Percentiles rank a stretch among this genome's conserved stretches.
Conservation (phyloP, 2,113 vertebrate genomes). For the Benitochromis conjunctus region DNA sequence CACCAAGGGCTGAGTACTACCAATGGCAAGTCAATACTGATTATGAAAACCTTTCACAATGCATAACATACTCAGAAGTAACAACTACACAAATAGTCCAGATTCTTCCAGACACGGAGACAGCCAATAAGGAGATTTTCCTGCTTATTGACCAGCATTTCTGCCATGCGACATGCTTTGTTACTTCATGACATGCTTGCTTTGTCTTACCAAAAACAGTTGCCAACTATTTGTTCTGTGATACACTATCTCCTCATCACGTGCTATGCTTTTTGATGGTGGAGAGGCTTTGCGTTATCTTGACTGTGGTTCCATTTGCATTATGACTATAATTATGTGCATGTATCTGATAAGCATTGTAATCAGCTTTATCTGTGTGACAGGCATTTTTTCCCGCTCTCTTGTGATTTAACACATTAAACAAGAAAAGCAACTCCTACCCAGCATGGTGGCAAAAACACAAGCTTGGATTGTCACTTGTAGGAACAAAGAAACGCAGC, state of each 20-base stretch:
- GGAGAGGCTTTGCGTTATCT: conserved; percentile 50
- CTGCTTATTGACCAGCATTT: not conserved
- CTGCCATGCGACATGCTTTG: not conserved
- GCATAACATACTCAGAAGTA: not conserved
- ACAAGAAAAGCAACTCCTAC: conserved; percentile 33
- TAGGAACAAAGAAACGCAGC: not conserved
- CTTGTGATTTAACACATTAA: conserved; percentile 29
- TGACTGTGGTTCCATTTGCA: conserved; percentile 57
- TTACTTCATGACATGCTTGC: conserved; percentile 21
- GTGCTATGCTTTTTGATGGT: conserved; percentile 42
- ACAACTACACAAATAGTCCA: not conserved
- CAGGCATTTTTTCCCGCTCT: conserved; percentile 21
- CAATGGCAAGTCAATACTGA: not conserved
- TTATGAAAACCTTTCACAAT: conserved; percentile 7
- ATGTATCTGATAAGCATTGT: conserved; percentile 63
- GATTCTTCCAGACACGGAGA: not conserved
- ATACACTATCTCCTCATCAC: conserved; percentile 44
- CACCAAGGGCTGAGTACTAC: not conserved
- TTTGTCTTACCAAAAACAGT: conserved; percentile 41
- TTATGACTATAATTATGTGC: conserved; percentile 61
- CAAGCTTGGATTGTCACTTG: not conserved
- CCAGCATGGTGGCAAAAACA: not conserved
- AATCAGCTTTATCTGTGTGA: conserved; percentile 65
- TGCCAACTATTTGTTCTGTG: conserved; percentile 7
- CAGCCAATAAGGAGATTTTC: not conserved